Percentiles rank a stretch among this genome's conserved stretches.
phyloP scores from a whole-genome alignment of 2,113 vertebrate genomes.

The Willisornis vidua region DNA sequence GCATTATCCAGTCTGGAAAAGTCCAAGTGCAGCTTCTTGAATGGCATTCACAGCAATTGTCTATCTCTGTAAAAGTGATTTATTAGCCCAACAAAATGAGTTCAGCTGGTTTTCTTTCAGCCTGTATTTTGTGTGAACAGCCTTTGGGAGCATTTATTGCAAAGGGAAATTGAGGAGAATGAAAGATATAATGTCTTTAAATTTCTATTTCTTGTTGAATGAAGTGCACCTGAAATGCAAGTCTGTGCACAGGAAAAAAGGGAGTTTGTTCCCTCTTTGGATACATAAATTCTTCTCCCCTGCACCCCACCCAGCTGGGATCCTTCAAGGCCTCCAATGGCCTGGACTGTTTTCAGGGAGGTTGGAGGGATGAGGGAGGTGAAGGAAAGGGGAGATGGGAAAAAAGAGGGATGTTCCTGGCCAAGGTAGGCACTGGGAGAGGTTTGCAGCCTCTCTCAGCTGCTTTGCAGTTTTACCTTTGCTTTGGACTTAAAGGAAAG shows the following conservation, averaged over 20 bases:
- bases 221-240: neutral
- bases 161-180: neutral
- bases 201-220: neutral
- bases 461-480: neutral
- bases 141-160: neutral
- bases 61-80: neutral
- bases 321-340: neutral
- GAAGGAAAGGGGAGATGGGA: neutral
- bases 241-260: neutral
- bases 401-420: neutral
- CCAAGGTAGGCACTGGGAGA: neutral
- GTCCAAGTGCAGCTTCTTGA: neutral
- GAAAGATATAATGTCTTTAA: neutral
- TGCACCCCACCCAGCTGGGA: neutral
- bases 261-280: neutral
- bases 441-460: neutral
- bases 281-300: neutral
- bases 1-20: neutral
- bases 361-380: accelerated
- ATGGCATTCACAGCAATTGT: neutral
- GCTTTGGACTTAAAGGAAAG: neutral
- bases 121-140: neutral
- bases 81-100: neutral
- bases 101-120: neutral
- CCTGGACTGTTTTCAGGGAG: neutral